Conservation (phyloP, 2,888 invertebrate genomes). For the Leucoma salicis region DNA sequence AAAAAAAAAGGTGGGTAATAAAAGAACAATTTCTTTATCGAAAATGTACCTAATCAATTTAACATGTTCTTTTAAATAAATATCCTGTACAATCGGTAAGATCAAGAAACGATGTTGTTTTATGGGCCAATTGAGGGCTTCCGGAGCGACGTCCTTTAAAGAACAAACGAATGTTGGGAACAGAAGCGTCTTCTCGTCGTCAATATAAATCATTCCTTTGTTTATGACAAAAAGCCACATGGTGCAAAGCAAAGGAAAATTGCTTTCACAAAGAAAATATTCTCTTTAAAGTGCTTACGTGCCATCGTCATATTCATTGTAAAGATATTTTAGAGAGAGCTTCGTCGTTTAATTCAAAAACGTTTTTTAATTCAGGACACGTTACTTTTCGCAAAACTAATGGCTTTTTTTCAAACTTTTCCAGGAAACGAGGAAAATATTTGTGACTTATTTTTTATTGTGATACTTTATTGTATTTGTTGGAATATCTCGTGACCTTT, state of each 20-base stretch:
- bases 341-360: background rate
- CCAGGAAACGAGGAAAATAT: background rate
- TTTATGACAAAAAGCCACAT: conserved; percentile 9
- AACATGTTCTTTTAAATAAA: conserved; percentile 9
- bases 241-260: conserved; percentile 18
- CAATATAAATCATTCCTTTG: conserved; percentile 12
- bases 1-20: too few species aligned
- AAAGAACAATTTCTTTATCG: conserved; percentile 2
- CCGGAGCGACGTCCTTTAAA: conserved; percentile 11
- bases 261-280: conserved; percentile 21
- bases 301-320: conserved; percentile 4
- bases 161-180: conserved; percentile 6
- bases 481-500: background rate
- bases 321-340: background rate
- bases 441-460: background rate
- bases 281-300: conserved; percentile 29
- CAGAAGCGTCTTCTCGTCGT: conserved; percentile 11
- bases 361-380: background rate
- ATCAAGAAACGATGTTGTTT: conserved; percentile 21
- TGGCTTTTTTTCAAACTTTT: background rate
- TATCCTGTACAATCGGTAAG: conserved; percentile 10
- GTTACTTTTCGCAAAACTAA: background rate
- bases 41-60: conserved; percentile 11
- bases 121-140: conserved; percentile 17
- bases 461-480: background rate